Evolutionary conservation across 2,888 invertebrate species (phyloP), one percentile per base, ranked within the genome.

Genomic region (Steromphala cineraria): DNA sequence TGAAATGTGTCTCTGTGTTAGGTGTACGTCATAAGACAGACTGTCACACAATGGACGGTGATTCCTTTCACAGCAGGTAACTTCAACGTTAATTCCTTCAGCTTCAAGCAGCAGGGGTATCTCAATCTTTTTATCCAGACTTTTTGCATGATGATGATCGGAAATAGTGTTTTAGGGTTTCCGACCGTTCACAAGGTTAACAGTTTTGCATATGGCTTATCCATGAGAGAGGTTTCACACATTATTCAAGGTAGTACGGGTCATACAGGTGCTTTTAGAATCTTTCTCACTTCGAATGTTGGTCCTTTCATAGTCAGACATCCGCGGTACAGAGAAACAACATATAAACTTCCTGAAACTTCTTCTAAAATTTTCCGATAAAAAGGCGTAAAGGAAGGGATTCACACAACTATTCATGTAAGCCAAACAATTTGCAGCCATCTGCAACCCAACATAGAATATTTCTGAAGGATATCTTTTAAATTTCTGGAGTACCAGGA

Each of bases 351-450:
- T 92, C 24, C 91, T 95, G 93, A 98, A 98, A 28, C 97, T 98
- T 92, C 97, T 96, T 88, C 98, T 95, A 94, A 98, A 98, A 94
- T 98, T 98, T 90, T 98, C 98, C 0, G 98, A 98, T 77, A 98
- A 95, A 94, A 98, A 97, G 3, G 98, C 98, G 94, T 98, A 98
- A 76, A 98, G 95, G 87, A 98, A 96, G 0, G 98, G 98, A 94
- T 98, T 98, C 90, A 98, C 96, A 93, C 98, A 98, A 90, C 97
- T 97, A 95, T 98, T 98, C 94, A 96, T 97, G 94, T 98, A 98
- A 21, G 98, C 98, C 82, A 93, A 84, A 80, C 90, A 91, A 83
- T 92, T 94, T 13, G 92, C 88, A 21, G 91, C 89, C 81, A 94
- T 90, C 82, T 92, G 91, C 0, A 92, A 74, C 19, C 90, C 90